Evolutionary conservation across 2,113 vertebrate species (phyloP), one percentile per base, ranked within the genome.

Genomic region (Chroicocephalus ridibundus): DNA sequence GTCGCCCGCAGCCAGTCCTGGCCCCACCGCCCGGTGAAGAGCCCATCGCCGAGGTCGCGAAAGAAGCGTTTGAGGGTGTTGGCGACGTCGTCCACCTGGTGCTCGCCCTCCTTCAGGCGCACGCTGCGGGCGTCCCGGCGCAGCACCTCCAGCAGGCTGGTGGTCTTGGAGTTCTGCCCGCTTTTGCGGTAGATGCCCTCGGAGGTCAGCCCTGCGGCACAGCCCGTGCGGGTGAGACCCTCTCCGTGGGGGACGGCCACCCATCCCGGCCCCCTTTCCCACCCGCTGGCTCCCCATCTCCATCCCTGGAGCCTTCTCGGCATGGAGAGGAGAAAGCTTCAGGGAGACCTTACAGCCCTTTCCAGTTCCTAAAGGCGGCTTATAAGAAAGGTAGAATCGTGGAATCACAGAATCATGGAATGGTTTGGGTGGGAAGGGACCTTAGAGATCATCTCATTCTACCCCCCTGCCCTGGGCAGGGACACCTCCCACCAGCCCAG

Each of bases 121-220:
- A 99, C 98, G 0, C 98, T 98, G 42, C 99, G 98, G 0, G 99
- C 99, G 2, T 99, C 99, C 8, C 85, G 97, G 12, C 98, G 98
- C 46, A 99, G 98, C 54, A 88, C 85, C 75, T 99, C 99, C 71
- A 99, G 98, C 81, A 99, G 97, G 25, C 94, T 93, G 20, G 98
- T 98, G 32, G 99, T 99, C 72, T 99, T 99, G 2, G 99, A 99
- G 57, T 99, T 99, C 97, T 99, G 99, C 2, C 99, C 99, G 0
- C 99, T 99, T 97, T 99, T 99, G 55, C 99, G 98, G 96, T 99
- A 99, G 96, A 99, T 99, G 16, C 99, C 99, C 94, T 99, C 99
- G 0, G 99, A 99, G 0, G 97, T 99, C 95, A 99, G 91, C 24
- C 99, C 99, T 99, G 88, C 3, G 18, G 61, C 5, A 13, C 20